A percentile compares a stretch with the other conserved stretches of the same genome.
Conservation (phyloP, 2,888 invertebrate genomes). For the Mycalesis mineus region DNA sequence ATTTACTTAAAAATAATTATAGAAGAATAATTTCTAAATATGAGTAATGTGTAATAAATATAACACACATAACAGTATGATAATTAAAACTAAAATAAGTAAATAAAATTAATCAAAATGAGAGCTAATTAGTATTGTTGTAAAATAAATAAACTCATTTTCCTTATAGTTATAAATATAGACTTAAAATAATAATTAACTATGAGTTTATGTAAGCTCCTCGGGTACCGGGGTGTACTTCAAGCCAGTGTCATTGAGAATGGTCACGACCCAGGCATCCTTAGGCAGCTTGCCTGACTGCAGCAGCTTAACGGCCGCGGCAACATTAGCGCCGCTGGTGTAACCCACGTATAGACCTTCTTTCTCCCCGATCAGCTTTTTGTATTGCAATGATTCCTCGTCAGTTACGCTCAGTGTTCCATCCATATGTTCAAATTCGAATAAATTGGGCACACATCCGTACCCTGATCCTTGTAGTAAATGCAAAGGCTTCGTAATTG, state of each 20-base stretch:
- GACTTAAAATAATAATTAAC: no score
- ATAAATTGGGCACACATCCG: slow-evolving; percentile 61
- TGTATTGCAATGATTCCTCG: slow-evolving; percentile 58
- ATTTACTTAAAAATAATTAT: no score
- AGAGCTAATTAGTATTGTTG: no score
- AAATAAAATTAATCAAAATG: no score
- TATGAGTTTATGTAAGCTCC: slow-evolving; percentile 29
- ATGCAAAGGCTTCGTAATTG: slow-evolving; percentile 65
- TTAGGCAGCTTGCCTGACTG: slow-evolving; percentile 56
- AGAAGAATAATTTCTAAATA: no score
- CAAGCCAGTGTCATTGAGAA: slow-evolving; percentile 60
- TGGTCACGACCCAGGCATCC: slow-evolving; percentile 65
- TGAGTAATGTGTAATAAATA: no score
- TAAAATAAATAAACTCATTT: no score
- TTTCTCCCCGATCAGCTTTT: slow-evolving; percentile 56
- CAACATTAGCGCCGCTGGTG: slow-evolving; percentile 68
- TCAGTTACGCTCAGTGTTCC: slow-evolving; percentile 61
- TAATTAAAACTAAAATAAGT: no score
- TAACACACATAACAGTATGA: no score
- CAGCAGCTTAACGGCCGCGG: slow-evolving; percentile 62
- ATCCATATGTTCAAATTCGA: slow-evolving; percentile 60
- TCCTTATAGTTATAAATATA: no score
- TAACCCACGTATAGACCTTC: slow-evolving; percentile 69
- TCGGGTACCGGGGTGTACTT: slow-evolving; percentile 63
- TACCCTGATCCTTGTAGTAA: slow-evolving; percentile 69